Evolutionary conservation across 2,797 vertebrate species (phyloP), one percentile per base, ranked within the genome.

Genomic region (Poeciliopsis gracilis): DNA sequence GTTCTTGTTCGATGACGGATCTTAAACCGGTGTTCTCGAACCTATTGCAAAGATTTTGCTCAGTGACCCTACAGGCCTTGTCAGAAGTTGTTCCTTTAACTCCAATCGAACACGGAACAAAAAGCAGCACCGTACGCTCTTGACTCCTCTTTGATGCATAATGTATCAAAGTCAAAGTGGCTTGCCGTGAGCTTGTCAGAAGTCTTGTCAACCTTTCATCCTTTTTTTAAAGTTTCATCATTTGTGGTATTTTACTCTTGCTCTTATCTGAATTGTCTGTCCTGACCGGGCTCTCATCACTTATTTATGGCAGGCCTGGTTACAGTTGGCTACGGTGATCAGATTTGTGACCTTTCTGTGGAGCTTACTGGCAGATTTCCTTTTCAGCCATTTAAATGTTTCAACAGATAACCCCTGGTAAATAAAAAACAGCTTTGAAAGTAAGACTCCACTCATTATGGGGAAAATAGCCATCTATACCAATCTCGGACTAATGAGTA

Each of bases 161-260:
- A 87, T 91, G 67, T 23, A 84, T 89, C 49, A 77, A 79, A 86
- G 77, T 43, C 73, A 83, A 76, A 79, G 73, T 43, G 18, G n/a
- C 73, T 55, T 80, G 77, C 80, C 73, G 49, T 80, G 77, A 77
- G 78, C 70, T 82, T 74, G 63, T 70, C 77, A 12, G 72, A 20
- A 72, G 67, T 76, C 57, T 75, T 84, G 82, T 90, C 79, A 77
- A 82, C 82, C 87, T 88, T 89, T 87, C 80, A 91, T 90, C 82
- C 73, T 25, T 20, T 20, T 20, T 49, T 49, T 3, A 1, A 87
- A 23, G 43, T 86, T 91, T 80, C 84, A 90, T 86, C 23, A 82
- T 86, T 78, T 76, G 72, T 84, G 86, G 59, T 77, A 80, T 90
- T 90, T 90, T 88, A 76, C 66, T n/a, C 75, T 36, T 72, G 61